phyloP scores from a whole-genome alignment of 2,113 vertebrate genomes.

The Paratilapia polleni region DNA sequence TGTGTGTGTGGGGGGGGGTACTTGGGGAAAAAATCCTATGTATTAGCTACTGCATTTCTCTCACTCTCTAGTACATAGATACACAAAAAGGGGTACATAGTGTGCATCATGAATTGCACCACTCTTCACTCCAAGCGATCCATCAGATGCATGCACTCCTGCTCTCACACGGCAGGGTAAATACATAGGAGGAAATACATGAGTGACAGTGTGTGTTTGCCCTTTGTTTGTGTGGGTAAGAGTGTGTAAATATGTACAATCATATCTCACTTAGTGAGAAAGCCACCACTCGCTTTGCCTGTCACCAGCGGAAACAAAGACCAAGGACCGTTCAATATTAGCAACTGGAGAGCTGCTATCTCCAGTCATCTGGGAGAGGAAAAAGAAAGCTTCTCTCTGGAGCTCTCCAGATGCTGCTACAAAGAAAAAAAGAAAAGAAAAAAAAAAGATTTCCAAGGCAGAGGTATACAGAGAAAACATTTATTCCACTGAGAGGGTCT shows the following conservation, averaged over 20 bases:
- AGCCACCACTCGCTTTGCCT: conserved; percentile 30
- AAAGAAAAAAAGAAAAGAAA: neutral
- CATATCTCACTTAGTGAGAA: conserved; percentile 56
- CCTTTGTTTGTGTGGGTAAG: conserved; percentile 1
- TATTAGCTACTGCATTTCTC: conserved; percentile 4
- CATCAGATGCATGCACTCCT: conserved; percentile 10
- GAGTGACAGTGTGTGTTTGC: conserved; percentile 15
- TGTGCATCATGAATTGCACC: conserved; percentile 28
- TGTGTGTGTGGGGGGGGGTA: neutral
- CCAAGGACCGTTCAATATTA: conserved; percentile 42
- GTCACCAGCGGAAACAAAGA: conserved; percentile 62
- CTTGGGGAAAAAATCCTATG: neutral
- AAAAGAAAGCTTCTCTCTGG: conserved; percentile 27
- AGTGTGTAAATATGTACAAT: conserved; percentile 20
- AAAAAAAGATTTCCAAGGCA: conserved; percentile 3
- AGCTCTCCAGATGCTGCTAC: conserved; percentile 28
- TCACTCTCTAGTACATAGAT: conserved; percentile 3
- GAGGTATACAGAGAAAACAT: conserved; percentile 19
- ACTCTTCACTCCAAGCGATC: conserved; percentile 3
- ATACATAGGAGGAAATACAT: neutral
- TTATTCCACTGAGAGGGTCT: neutral
- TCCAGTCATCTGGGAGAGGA: conserved; percentile 54
- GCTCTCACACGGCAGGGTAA: conserved; percentile 11
- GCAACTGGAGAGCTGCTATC: conserved; percentile 55
- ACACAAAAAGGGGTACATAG: conserved; percentile 11